Percentiles rank a stretch among this genome's conserved stretches.
phyloP scores from a whole-genome alignment of 2,888 invertebrate genomes.

The Creontiades dilutus region DNA sequence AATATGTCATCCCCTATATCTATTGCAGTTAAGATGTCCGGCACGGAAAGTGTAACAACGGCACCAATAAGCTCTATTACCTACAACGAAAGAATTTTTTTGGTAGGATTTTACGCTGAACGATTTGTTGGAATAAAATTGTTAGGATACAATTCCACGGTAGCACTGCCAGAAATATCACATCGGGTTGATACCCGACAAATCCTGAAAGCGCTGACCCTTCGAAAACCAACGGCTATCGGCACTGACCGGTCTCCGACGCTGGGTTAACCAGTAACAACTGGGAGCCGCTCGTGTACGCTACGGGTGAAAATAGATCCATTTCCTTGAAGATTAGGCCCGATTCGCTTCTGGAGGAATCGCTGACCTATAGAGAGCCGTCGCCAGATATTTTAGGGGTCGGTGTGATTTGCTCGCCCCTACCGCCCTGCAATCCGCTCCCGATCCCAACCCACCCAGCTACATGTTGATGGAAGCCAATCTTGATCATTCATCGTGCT shows the following conservation, averaged over 20 bases:
- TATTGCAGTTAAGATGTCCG: no score
- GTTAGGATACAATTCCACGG: no score
- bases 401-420: background rate
- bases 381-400: background rate
- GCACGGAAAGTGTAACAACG: no score
- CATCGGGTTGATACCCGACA: background rate
- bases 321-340: slow-evolving; percentile 5
- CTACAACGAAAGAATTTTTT: no score
- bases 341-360: background rate
- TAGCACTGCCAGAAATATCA: background rate
- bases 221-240: slow-evolving; percentile 10
- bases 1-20: no score
- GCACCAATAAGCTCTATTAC: no score
- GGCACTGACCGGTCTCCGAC: background rate
- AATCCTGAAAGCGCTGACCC: background rate
- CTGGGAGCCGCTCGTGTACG: background rate
- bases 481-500: background rate
- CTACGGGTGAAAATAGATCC: background rate
- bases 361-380: slow-evolving; percentile 7
- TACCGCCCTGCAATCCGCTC: background rate
- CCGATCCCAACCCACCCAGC: background rate
- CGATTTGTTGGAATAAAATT: no score
- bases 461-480: background rate
- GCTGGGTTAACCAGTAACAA: slow-evolving; percentile 19
- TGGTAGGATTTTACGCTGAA: no score